Percentiles rank a stretch among this genome's conserved stretches.
phyloP scores from a whole-genome alignment of 2,888 invertebrate genomes.

The Catocala sponsa region DNA sequence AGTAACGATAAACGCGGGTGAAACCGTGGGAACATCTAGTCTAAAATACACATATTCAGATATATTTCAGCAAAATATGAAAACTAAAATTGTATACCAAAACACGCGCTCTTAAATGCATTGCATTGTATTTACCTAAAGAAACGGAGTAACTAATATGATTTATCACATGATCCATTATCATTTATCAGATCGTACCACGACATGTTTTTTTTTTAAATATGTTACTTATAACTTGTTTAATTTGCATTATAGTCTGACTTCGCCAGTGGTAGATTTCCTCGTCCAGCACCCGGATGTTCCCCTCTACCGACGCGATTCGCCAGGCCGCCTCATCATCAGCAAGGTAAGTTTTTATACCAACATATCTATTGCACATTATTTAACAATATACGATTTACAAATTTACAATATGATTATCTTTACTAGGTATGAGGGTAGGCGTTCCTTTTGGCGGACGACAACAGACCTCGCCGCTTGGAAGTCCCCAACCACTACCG shows the following conservation, averaged over 20 bases:
- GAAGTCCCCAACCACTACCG: constrained; percentile 84
- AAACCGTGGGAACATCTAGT: too few relatives aligned
- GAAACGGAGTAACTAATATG: too few relatives aligned
- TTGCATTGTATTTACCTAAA: too few relatives aligned
- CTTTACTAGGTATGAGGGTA: constrained; percentile 77
- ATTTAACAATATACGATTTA: not conserved
- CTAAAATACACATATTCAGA: too few relatives aligned
- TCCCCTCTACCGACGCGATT: constrained; percentile 80
- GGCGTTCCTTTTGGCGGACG: constrained; percentile 78
- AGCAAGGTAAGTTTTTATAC: constrained; percentile 67
- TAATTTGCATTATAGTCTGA: constrained; percentile 61
- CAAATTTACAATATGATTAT: not conserved
- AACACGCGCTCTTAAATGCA: too few relatives aligned
- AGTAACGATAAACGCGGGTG: too few relatives aligned
- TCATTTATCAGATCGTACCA: too few relatives aligned
- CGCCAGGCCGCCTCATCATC: constrained; percentile 81
- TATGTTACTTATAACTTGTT: not conserved
- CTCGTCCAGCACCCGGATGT: constrained; percentile 80
- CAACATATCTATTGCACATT: too few relatives aligned
- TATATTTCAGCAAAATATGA: too few relatives aligned
- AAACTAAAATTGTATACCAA: too few relatives aligned
- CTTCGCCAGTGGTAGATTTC: constrained; percentile 74
- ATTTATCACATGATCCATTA: too few relatives aligned
- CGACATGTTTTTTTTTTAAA: not conserved
- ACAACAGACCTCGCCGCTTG: constrained; percentile 83